Conservation (phyloP, 2,888 invertebrate species). For the Rambutsinella grinnellia region DNA sequence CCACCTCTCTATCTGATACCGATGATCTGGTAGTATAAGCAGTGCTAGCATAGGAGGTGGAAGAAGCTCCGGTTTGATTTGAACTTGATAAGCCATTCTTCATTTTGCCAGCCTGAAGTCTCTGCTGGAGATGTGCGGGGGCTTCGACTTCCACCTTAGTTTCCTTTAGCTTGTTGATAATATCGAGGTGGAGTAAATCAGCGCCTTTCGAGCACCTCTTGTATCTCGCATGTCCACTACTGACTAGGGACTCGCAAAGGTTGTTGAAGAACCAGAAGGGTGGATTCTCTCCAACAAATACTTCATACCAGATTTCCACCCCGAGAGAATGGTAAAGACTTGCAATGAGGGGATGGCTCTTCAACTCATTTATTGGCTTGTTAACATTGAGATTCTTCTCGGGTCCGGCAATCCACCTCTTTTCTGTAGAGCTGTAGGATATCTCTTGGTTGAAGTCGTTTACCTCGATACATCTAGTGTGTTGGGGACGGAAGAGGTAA, state of each 20-base stretch:
- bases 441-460: conserved; percentile 28
- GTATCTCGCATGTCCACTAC: no score
- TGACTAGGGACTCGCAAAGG: background rate
- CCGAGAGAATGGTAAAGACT: conserved; percentile 5
- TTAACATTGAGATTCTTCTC: background rate
- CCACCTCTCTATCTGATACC: no score
- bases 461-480: background rate
- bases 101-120: no score
- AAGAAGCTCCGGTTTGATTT: no score
- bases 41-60: no score
- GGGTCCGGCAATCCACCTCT: conserved; percentile 2
- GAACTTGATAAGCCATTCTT: no score
- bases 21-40: no score
- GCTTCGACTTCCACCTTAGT: no score
- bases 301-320: conserved; percentile 12
- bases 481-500: background rate
- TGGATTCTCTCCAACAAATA: background rate
- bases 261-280: conserved; percentile 12
- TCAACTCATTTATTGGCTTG: background rate
- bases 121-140: no score
- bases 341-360: background rate
- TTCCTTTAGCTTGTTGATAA: no score
- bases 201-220: no score
- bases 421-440: background rate
- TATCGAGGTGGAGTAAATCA: no score